Evolutionary conservation across 2,888 invertebrate species (phyloP).

Genomic region (Maniola hyperantus): DNA sequence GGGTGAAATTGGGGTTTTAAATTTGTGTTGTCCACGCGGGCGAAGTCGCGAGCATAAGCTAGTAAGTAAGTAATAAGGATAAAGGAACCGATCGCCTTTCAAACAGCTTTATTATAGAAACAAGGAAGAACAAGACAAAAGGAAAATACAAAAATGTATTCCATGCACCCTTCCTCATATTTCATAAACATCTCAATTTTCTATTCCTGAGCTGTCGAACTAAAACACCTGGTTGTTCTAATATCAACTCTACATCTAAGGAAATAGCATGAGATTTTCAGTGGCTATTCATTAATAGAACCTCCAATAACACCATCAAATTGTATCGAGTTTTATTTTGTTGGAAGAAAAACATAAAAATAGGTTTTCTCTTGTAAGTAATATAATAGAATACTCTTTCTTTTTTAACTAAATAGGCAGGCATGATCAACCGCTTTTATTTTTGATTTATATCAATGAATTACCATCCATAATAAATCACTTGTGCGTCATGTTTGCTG

Average conservation of each 20-base stretch:
- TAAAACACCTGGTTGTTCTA: not conserved
- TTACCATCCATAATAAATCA: too few relatives aligned
- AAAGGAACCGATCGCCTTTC: slow-evolving; percentile 19
- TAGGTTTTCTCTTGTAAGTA: too few relatives aligned
- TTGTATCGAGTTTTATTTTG: not conserved
- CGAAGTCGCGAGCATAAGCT: too few relatives aligned
- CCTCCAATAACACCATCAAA: not conserved
- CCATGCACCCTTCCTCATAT: slow-evolving; percentile 26
- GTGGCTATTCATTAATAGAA: not conserved
- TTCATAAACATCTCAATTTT: slow-evolving; percentile 31
- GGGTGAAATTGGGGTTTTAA: too few relatives aligned
- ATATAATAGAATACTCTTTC: too few relatives aligned
- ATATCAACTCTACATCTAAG: not conserved
- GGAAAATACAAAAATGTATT: slow-evolving; percentile 20
- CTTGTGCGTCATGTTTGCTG: too few relatives aligned
- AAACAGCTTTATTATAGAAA: slow-evolving; percentile 28
- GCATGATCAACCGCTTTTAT: too few relatives aligned
- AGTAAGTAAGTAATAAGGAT: not conserved
- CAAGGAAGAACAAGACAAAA: slow-evolving; percentile 22
- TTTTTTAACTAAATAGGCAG: too few relatives aligned
- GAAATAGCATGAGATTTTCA: not conserved
- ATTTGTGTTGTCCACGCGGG: too few relatives aligned
- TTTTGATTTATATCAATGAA: too few relatives aligned
- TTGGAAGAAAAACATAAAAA: too few relatives aligned
- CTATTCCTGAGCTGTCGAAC: slow-evolving; percentile 10